These are phyloP conservation scores for Nettapus auritus DNA, from an alignment of 2,113 vertebrate species.

Conservation along the genomic window DNA sequence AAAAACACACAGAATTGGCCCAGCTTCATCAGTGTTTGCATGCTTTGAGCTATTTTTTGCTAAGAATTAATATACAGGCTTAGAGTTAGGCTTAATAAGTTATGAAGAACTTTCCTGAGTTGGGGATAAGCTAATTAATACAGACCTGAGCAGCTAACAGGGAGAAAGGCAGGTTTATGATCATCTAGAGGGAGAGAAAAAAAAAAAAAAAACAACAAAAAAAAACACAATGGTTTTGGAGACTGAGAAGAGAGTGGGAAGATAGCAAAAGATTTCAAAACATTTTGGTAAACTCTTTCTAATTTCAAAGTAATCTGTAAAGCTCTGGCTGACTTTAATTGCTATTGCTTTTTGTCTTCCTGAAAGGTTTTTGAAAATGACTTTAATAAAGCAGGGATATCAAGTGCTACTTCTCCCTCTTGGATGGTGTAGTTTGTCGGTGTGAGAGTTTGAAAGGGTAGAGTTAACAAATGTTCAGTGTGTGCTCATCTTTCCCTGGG, in stretches of 20 bases:
- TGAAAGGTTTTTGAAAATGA: neutral
- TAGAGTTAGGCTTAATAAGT: neutral
- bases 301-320: neutral
- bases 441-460: constrained; percentile 4
- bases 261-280: neutral
- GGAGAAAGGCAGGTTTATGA: neutral
- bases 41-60: neutral
- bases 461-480: neutral
- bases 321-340: neutral
- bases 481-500: neutral
- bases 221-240: neutral
- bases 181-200: neutral
- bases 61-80: neutral
- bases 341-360: neutral
- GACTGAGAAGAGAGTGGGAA: neutral
- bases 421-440: neutral
- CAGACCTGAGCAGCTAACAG: neutral
- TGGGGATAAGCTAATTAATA: neutral
- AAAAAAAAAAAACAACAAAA: neutral
- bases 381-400: neutral
- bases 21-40: neutral
- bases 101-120: neutral
- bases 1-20: neutral
- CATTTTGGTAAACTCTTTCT: neutral
- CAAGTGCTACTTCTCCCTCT: neutral